Evolutionary conservation across 2,113 vertebrate species (phyloP).

Genomic region (Limanda limanda): DNA sequence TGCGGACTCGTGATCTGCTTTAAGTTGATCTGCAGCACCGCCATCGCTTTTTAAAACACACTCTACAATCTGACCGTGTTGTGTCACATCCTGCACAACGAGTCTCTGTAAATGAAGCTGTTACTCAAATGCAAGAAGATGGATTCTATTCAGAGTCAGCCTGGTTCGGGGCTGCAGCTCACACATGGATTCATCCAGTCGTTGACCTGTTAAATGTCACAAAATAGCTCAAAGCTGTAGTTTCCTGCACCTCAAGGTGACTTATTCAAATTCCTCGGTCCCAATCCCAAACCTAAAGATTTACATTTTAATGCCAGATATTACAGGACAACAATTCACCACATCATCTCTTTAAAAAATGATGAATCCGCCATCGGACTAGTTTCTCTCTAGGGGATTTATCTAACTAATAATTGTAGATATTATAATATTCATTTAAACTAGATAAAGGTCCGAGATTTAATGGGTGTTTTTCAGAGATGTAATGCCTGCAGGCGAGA

Average conservation of each 20-base stretch:
- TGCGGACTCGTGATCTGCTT: slow-evolving; percentile 65
- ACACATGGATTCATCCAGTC: background rate
- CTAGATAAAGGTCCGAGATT: no score
- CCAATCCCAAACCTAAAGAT: background rate
- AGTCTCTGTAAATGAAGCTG: background rate
- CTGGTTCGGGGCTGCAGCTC: background rate
- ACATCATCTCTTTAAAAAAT: no score
- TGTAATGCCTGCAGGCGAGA: no score
- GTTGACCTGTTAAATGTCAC: background rate
- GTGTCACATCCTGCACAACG: background rate
- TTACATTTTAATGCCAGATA: background rate
- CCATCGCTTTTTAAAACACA: background rate
- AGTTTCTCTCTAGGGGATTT: no score
- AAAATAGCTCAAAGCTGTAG: background rate
- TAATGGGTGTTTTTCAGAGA: background rate
- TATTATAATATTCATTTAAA: no score
- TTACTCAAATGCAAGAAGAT: background rate
- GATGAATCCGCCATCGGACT: no score
- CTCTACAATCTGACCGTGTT: background rate
- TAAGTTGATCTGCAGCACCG: slow-evolving; percentile 14
- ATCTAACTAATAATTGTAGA: no score
- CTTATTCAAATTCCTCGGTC: background rate
- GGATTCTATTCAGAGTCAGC: background rate
- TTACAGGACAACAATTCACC: background rate
- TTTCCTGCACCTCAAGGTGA: background rate